Base-by-base conservation (phyloP, 2,113 vertebrate genomes). In the Ceyx margarethae region DNA sequence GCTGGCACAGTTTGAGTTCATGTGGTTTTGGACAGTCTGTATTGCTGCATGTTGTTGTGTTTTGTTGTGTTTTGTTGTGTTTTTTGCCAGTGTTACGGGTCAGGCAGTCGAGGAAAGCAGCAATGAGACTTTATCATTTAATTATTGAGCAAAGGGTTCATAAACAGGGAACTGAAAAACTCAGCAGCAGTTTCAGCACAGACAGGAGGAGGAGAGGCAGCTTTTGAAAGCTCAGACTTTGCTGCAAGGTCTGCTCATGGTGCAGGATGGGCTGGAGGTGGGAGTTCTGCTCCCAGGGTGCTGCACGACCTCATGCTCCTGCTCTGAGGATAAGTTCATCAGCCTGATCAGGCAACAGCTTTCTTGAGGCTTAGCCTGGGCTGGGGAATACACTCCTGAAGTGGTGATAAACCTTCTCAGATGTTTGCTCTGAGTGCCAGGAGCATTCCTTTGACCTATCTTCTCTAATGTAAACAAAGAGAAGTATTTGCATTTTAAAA, bases 51-150 rank as follows among this genome's bases (percentile, higher is more conserved):
- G 90, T 10, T 8, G 20, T 22, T 29, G 22, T 33, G 58, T 37
- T 37, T 37, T 37, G n/a, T 56, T 46, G 22, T 33, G 58, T 37
- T 37, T 37, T 37, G n/a, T 56, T 46, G 13, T 40, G 29, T 13
- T 20, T 84, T 46, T 61, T 19, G 13, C 40, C 93, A 81, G 40
- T 72, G 82, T 33, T 66, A 5, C 20, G 53, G 71, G 87, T 92
- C 87, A 91, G 92, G 79, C 57, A 69, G 80, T 76, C 60, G 35
- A 91, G 84, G 78, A 72, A 79, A 79, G 91, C n/a, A 50, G 37
- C 67, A 90, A 89, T 45, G 87, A 95, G 82, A 50, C 28, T 90
- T 93, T 78, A 51, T 68, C 56, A 51, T 91, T 43, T 83, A 64
- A 81, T 93, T 92, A 43, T 45, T 43, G 89, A 71, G 81, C 80